A percentile compares a stretch with the other conserved stretches of the same genome.
phyloP scores from a whole-genome alignment of 2,888 invertebrate genomes.

The Agriopis leucophaearia region DNA sequence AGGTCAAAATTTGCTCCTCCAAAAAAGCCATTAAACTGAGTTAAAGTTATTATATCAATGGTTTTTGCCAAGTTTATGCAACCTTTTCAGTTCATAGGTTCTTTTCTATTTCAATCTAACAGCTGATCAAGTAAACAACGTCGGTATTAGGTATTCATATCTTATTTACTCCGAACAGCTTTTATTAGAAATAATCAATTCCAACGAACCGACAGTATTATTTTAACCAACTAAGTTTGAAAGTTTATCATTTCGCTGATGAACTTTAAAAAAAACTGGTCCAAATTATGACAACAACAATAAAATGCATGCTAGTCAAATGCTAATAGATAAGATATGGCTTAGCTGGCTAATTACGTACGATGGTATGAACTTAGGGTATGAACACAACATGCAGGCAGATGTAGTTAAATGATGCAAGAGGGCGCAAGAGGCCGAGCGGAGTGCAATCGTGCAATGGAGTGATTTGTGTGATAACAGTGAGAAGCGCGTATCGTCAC shows the following conservation, averaged over 20 bases:
- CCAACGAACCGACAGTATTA: background rate
- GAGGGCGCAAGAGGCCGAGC: constrained; percentile 64
- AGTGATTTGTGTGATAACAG: constrained; percentile 62
- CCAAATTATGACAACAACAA: background rate
- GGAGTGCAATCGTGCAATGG: constrained; percentile 54
- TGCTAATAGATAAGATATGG: background rate
- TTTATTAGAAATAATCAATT: constrained; percentile 12
- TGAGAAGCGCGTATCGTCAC: constrained; percentile 73
- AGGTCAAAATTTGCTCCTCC: background rate
- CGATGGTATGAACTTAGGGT: constrained; percentile 8
- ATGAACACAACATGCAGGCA: constrained; percentile 42
- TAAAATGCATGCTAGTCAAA: constrained; percentile 7
- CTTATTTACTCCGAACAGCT: constrained; percentile 8
- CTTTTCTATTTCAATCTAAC: background rate
- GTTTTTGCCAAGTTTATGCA: too few relatives aligned
- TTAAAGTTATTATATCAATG: too few relatives aligned
- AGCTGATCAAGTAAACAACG: constrained; percentile 19
- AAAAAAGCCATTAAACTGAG: too few relatives aligned
- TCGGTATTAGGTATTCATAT: background rate
- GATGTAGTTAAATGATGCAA: constrained; percentile 58
- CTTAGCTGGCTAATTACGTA: background rate
- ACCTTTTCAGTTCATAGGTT: too few relatives aligned
- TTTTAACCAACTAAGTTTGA: constrained; percentile 10
- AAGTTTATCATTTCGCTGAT: constrained; percentile 10
- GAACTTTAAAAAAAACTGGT: background rate